Base-by-base conservation (phyloP, 2,113 vertebrate genomes). In the Tauraco erythrolophus region DNA sequence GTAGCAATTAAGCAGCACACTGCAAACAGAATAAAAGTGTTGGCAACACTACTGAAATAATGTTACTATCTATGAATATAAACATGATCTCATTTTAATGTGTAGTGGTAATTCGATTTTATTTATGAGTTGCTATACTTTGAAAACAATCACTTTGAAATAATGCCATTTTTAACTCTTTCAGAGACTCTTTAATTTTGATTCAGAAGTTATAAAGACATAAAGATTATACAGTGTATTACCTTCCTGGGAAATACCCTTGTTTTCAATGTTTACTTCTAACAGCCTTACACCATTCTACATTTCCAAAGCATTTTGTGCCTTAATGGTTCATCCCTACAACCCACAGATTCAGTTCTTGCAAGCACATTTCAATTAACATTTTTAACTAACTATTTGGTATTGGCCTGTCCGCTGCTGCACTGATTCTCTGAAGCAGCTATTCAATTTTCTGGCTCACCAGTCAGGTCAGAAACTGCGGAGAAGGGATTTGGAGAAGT, bases 361-460 rank as follows among this genome's bases (percentile, higher is more conserved):
- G 8, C 12, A 92, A 72, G 35, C 28, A 28, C 62, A 71, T 76
- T 96, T 97, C 87, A 94, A 68, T 95, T 95, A 84, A 45, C 15
- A 46, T 75, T 96, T 96, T 93, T 79, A 84, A 56, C 46, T 76
- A 37, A 51, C 27, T 85, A 7, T 78, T 91, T 85, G 69, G 41
- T 50, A 46, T 51, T 79, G 31, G 19, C 17, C 74, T 88, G 23
- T 81, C 37, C 50, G 71, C 51, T 62, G 70, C 56, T 39, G 25
- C 31, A 62, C 17, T n/a, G 14, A 82, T 62, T 84, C 91, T 93
- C 81, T 94, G 58, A 58, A 92, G 60, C 14, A 94, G 78, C 43
- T 60, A 79, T 92, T 95, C 53, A 83, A 90, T 96, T 94, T 97
- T 91, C 83, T 84, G 80, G 37, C 77, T 97, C 61, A 93, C 16